A percentile compares a stretch with the other conserved stretches of the same genome.
These are phyloP conservation scores for Ictalurus furcatus DNA, from an alignment of 2,113 vertebrate genomes.

Conservation along the genomic window DNA sequence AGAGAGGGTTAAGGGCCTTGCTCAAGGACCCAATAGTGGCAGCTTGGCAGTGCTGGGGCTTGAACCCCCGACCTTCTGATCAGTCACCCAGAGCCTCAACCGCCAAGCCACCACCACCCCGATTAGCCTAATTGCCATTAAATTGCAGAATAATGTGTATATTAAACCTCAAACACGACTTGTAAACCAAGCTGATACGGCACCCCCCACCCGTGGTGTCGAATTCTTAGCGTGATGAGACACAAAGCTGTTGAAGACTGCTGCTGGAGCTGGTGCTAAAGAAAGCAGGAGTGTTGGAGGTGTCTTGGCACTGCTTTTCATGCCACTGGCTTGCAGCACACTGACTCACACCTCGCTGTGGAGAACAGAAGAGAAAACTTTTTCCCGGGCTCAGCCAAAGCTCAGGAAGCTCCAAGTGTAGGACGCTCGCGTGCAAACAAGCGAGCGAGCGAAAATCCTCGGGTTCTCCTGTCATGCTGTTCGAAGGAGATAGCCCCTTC, in stretches of 20 bases:
- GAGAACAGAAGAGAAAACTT: slow-evolving; percentile 26
- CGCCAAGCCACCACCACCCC: no score
- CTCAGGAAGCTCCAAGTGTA: slow-evolving; percentile 40
- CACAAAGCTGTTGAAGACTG: not conserved
- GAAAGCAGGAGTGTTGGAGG: slow-evolving; percentile 43
- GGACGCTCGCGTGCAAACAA: not conserved
- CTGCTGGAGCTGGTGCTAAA: slow-evolving; percentile 15
- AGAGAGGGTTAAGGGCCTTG: no score
- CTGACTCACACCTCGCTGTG: slow-evolving; percentile 39
- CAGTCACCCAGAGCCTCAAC: no score
- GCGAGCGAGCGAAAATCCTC: not conserved
- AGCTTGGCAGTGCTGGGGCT: no score
- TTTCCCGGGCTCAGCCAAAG: slow-evolving; percentile 20
- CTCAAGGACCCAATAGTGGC: no score
- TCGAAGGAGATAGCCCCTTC: slow-evolving; percentile 16
- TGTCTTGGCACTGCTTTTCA: slow-evolving; percentile 33
- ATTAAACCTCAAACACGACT: not conserved
- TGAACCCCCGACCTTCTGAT: no score
- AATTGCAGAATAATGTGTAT: not conserved
- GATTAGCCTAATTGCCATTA: not conserved
- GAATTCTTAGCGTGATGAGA: slow-evolving; percentile 1
- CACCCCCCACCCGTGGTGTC: not conserved
- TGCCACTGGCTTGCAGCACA: slow-evolving; percentile 28
- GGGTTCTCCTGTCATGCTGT: slow-evolving; percentile 20
- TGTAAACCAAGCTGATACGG: not conserved